Conservation (phyloP, 2,797 vertebrate genomes). For the Mormyrus proboscirostris region DNA sequence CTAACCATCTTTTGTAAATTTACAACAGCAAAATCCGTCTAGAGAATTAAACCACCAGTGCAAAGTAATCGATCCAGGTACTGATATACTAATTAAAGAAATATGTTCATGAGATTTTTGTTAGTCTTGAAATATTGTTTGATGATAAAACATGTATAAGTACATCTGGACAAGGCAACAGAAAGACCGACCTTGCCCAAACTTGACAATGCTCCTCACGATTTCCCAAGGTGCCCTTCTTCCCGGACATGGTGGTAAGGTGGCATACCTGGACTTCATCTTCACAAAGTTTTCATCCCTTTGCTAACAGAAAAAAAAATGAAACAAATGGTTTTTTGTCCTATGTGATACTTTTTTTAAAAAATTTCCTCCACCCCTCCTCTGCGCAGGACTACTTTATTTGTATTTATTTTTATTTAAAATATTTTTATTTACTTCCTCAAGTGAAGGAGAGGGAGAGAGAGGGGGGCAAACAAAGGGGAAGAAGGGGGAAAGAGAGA, state of each 20-base stretch:
- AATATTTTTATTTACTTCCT: too few relatives aligned
- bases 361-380: too few relatives aligned
- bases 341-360: too few relatives aligned
- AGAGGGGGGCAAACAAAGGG: too few relatives aligned
- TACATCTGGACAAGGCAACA: neutral
- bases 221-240: slow-evolving; percentile 56
- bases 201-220: slow-evolving; percentile 52
- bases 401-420: too few relatives aligned
- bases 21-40: neutral
- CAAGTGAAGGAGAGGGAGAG: too few relatives aligned
- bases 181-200: slow-evolving; percentile 53
- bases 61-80: neutral
- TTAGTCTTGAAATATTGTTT: neutral
- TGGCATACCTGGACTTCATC: slow-evolving; percentile 48
- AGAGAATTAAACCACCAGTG: neutral
- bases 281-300: slow-evolving; percentile 41
- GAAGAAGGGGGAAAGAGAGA: too few relatives aligned
- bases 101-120: neutral
- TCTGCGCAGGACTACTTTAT: too few relatives aligned
- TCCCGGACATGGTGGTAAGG: slow-evolving; percentile 32
- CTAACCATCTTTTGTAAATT: neutral
- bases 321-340: neutral
- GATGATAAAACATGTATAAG: neutral
- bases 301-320: slow-evolving; percentile 22
- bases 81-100: neutral